Conservation (phyloP, 2,797 vertebrate species). For the Gymnoscopelus microlampas region DNA sequence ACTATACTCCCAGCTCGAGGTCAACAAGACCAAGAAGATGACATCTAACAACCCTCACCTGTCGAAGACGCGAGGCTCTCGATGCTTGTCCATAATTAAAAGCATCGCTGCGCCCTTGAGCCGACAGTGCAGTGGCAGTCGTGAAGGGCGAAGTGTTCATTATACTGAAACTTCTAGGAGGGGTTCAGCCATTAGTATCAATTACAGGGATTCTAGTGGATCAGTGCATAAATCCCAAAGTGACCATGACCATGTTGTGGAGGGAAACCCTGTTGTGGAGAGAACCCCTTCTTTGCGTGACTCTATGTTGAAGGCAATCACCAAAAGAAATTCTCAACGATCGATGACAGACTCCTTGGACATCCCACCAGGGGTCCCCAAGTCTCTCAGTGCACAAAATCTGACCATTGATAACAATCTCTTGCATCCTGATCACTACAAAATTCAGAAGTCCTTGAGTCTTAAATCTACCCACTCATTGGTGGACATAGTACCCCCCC, state of each 20-base stretch:
- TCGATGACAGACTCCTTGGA: constrained; percentile 84
- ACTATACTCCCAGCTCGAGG: constrained; percentile 93
- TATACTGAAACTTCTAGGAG: constrained; percentile 36
- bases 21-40: constrained; percentile 92
- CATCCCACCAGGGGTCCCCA: constrained; percentile 83
- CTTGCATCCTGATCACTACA: constrained; percentile 74
- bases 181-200: constrained; percentile 58
- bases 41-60: constrained; percentile 92
- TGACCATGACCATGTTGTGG: constrained; percentile 70
- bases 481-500: constrained; percentile 63
- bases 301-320: constrained; percentile 72
- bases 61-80: constrained; percentile 85
- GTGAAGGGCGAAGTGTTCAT: constrained; percentile 76
- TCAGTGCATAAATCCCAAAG: constrained; percentile 81
- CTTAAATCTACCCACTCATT: constrained; percentile 69
- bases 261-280: constrained; percentile 47
- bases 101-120: constrained; percentile 83
- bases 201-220: constrained; percentile 70
- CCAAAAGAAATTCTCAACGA: constrained; percentile 58
- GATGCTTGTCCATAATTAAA: constrained; percentile 85
- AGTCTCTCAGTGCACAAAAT: constrained; percentile 93
- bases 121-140: constrained; percentile 83
- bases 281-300: constrained; percentile 67
- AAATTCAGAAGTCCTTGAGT: constrained; percentile 91
- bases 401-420: constrained; percentile 82